phyloP scores from a whole-genome alignment of 2,797 vertebrate species.

The Microchirus variegatus region DNA sequence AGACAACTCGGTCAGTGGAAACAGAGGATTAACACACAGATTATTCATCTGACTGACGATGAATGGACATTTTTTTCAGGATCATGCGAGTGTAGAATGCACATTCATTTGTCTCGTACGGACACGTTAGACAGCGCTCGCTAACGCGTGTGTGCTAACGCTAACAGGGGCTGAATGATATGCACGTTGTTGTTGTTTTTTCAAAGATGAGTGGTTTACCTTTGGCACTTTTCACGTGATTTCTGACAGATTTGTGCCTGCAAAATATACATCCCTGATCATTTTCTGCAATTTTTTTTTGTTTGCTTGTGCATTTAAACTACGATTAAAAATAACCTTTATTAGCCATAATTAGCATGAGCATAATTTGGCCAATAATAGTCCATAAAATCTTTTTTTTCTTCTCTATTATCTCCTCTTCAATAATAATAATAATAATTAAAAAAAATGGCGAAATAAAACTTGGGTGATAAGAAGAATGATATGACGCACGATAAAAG shows the following conservation, averaged over 20 bases:
- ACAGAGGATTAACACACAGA: slow-evolving; percentile 52
- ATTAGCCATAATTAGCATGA: slow-evolving; percentile 11
- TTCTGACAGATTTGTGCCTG: slow-evolving; percentile 23
- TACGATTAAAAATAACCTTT: slow-evolving; percentile 10
- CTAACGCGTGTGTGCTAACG: slow-evolving; percentile 51
- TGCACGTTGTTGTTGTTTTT: slow-evolving; percentile 14
- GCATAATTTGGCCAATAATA: slow-evolving; percentile 12
- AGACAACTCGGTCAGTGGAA: slow-evolving; percentile 44
- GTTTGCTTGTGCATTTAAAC: slow-evolving; percentile 19
- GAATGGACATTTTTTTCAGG: slow-evolving; percentile 68
- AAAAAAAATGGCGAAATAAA: slow-evolving; percentile 21
- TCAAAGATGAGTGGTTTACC: slow-evolving; percentile 36
- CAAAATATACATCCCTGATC: background rate
- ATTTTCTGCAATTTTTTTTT: slow-evolving; percentile 9
- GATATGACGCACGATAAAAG: slow-evolving; percentile 71
- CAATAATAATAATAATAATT: slow-evolving; percentile 6
- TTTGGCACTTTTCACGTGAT: slow-evolving; percentile 68
- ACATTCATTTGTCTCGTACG: slow-evolving; percentile 55
- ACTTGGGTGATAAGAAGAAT: slow-evolving; percentile 36
- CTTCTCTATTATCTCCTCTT: slow-evolving; percentile 14
- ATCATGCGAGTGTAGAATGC: slow-evolving; percentile 68
- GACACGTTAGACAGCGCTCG: slow-evolving; percentile 57
- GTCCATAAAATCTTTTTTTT: slow-evolving; percentile 8
- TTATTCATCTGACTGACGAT: slow-evolving; percentile 60
- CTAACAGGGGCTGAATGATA: slow-evolving; percentile 52